Percentiles rank a stretch among this genome's conserved stretches.
phyloP scores from a whole-genome alignment of 2,888 invertebrate species.

The Harmothoe impar region DNA sequence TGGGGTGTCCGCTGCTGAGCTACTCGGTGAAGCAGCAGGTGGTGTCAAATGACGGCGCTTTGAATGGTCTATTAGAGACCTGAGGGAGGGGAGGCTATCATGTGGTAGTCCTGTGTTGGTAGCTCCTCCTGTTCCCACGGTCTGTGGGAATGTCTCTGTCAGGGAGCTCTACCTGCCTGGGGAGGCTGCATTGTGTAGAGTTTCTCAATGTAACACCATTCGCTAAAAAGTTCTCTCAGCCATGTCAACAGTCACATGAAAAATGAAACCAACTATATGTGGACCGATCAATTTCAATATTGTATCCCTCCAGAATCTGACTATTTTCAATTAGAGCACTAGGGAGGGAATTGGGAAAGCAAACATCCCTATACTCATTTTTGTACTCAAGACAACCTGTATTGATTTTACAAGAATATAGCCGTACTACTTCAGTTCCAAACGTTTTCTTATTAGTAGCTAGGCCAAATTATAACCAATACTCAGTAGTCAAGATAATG shows the following conservation, averaged over 20 bases:
- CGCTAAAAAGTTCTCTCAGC: background rate
- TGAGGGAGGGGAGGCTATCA: background rate
- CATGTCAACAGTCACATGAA: background rate
- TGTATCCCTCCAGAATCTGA: background rate
- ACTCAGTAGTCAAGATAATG: too few species aligned
- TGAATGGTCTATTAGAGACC: slow-evolving; percentile 9
- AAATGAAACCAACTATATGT: background rate
- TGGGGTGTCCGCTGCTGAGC: background rate
- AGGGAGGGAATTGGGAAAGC: too few species aligned
- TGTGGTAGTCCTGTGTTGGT: background rate
- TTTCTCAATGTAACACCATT: background rate
- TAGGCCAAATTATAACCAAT: too few species aligned
- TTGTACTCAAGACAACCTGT: too few species aligned
- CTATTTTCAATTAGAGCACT: too few species aligned
- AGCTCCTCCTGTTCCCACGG: background rate
- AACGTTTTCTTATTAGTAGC: too few species aligned
- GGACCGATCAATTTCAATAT: background rate
- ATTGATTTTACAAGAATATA: too few species aligned
- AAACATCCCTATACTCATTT: too few species aligned
- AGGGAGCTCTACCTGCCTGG: background rate
- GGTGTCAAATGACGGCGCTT: background rate
- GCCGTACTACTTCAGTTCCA: too few species aligned
- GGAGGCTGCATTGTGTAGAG: background rate
- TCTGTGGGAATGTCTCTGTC: background rate
- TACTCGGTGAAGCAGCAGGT: background rate